Conservation (phyloP, 2,888 invertebrate species). For the Eilema griseolum region DNA sequence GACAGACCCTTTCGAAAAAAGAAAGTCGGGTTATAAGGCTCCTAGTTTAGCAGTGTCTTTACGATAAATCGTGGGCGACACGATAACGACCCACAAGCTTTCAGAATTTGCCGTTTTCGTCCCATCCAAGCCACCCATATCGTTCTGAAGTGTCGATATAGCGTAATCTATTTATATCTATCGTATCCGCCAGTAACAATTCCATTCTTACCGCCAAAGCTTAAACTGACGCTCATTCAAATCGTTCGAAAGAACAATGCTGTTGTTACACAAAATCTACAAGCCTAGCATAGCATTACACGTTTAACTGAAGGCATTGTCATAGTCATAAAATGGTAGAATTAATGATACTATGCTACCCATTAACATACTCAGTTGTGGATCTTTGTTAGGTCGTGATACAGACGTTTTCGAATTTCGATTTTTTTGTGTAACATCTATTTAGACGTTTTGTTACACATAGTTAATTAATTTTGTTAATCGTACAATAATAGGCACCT, state of each 20-base stretch:
- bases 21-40: conserved; percentile 22
- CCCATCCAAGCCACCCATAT: conserved; percentile 11
- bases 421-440: neutral
- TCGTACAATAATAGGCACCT: no score
- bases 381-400: neutral
- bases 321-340: neutral
- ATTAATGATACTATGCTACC: neutral
- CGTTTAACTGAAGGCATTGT: conserved; percentile 27
- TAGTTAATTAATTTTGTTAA: neutral
- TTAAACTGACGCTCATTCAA: conserved; percentile 36
- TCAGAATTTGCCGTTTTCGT: conserved; percentile 7
- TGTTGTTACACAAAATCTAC: conserved; percentile 34
- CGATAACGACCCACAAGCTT: conserved; percentile 31
- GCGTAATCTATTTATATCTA: conserved; percentile 46
- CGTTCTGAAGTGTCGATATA: conserved; percentile 36
- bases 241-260: conserved; percentile 32
- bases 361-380: neutral
- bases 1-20: conserved; percentile 31
- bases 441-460: neutral
- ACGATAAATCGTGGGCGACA: conserved; percentile 45
- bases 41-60: conserved; percentile 33
- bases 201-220: conserved; percentile 27
- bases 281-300: conserved; percentile 38
- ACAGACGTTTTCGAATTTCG: no score
- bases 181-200: conserved; percentile 37